phyloP scores from a whole-genome alignment of 2,797 vertebrate genomes.

The Siniperca obscura region DNA sequence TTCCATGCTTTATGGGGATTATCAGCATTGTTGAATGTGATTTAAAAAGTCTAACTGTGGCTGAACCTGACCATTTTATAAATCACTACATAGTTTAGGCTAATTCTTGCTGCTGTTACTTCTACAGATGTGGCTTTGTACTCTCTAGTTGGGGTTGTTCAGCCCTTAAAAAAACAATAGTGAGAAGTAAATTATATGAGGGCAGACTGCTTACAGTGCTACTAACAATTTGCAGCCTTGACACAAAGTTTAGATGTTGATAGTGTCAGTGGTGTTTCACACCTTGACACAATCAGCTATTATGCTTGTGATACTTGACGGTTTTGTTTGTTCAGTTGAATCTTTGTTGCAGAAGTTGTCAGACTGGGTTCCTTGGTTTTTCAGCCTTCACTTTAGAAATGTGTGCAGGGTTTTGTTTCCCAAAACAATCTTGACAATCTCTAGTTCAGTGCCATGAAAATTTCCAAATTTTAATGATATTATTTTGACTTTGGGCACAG shows the following conservation, averaged over 20 bases:
- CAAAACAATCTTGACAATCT: too few relatives aligned
- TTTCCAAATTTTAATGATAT: not conserved
- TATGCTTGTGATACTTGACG: not conserved
- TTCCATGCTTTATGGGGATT: not conserved
- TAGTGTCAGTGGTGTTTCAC: not conserved
- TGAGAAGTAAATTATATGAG: not conserved
- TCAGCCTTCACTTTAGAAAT: not conserved
- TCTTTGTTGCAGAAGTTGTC: not conserved
- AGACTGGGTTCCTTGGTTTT: not conserved
- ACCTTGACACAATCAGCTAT: not conserved
- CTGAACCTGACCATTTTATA: not conserved
- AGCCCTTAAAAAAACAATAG: not conserved
- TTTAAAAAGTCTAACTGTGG: not conserved
- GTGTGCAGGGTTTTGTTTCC: not conserved
- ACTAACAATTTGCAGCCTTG: not conserved
- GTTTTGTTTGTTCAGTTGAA: not conserved
- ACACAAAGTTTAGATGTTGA: not conserved
- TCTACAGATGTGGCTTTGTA: not conserved
- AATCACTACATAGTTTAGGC: not conserved
- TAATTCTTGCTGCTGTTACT: not conserved
- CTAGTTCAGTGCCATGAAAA: not conserved
- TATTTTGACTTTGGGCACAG: not conserved
- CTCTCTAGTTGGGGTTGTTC: rapidly evolving
- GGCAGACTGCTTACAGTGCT: not conserved
- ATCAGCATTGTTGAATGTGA: not conserved